Conservation (phyloP, 2,888 invertebrate genomes). For the Chelonus formosanus region DNA sequence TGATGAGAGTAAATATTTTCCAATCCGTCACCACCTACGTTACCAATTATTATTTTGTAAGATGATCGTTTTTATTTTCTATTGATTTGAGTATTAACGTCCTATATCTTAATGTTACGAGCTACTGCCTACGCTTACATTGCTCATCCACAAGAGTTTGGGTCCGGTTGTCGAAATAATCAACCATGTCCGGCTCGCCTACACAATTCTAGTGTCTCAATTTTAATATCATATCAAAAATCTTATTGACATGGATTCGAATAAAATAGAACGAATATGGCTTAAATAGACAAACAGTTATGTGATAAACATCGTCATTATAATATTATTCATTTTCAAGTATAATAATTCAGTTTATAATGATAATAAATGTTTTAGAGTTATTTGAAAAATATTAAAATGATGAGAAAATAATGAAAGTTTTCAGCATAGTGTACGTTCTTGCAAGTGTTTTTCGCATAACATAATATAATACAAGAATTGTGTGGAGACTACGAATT, state of each 20-base stretch:
- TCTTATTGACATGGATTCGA: no score
- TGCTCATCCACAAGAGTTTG: not conserved
- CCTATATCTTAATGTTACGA: not conserved
- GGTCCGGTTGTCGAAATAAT: constrained; percentile 2
- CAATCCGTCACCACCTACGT: not conserved
- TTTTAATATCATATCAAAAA: not conserved
- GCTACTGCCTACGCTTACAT: constrained; percentile 1
- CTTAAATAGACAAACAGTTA: no score
- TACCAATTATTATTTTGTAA: constrained; percentile 6
- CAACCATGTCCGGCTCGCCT: constrained; percentile 4
- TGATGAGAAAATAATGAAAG: no score
- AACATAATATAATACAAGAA: not conserved
- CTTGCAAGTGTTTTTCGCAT: constrained; percentile 8
- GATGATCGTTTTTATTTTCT: constrained; percentile 4
- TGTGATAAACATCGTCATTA: not conserved
- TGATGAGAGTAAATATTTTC: no score
- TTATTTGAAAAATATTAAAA: no score
- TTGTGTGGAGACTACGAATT: no score
- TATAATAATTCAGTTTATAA: not conserved
- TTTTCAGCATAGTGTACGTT: constrained; percentile 1
- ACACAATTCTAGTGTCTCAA: not conserved
- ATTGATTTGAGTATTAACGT: constrained; percentile 8
- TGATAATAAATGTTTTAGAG: no score
- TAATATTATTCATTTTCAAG: not conserved
- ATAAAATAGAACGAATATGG: not conserved